Base-by-base conservation (phyloP, 2,797 vertebrate species). In the Diplodus puntazzo region DNA sequence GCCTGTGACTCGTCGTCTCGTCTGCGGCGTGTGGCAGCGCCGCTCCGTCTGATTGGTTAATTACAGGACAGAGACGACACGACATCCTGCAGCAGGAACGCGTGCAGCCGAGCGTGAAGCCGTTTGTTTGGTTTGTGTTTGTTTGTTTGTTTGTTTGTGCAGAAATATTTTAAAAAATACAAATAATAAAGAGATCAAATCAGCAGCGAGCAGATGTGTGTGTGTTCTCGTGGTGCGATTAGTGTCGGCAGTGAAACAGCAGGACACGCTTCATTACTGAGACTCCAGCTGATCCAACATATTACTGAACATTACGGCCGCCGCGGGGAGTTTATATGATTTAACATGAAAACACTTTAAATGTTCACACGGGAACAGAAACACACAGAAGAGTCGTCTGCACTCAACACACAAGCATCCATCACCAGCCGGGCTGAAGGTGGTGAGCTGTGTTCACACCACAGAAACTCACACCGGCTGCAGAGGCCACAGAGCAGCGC, bases 251-350 rank as follows among this genome's bases (percentile, higher is more conserved):
- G 71, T 14, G 8, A 2, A 78, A 71, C 74, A 75, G 80, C 18
- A 48, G 82, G 80, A 67, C 13, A 8, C 21, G 65, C 43, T 61
- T 46, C 82, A 73, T 84, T 50, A 66, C 53, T 17, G 77, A 75
- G 61, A 55, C 72, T 53, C 76, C 69, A 64, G 64, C 81, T 34
- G 77, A 42, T n/a, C 5, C 0, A 2, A 13, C 64, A 20, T 45
- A 58, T 81, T 20, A 81, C 21, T 20, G 69, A 50, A 12, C 48
- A 69, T 76, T 53, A 66, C 0, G 11, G 20, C 25, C 79, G 55
- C 76, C 0, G 54, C 82, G 16, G 73, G 63, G 23, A 13, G 57
- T 46, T 59, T 2, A 10, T n/a, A n/a, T 11, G 60, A 65, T 39
- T 21, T 42, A n/a, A 55, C 7, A 50, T 13, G 1, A 30, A 27